Evolutionary conservation across 2,113 vertebrate genomes (phyloP).

Genomic region (Channa argus): DNA sequence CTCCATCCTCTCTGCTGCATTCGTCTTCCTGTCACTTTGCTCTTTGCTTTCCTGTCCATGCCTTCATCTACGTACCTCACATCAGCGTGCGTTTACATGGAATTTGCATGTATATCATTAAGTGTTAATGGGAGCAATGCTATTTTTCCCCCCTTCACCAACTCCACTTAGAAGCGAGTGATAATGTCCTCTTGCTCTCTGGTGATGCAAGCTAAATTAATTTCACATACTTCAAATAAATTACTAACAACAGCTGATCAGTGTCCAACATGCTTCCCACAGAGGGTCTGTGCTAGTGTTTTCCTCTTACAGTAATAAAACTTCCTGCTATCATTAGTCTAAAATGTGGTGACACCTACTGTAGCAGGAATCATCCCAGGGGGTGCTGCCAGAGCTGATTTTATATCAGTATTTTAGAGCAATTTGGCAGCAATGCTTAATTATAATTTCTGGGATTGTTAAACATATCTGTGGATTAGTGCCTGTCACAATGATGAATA

Average conservation of each 20-base stretch:
- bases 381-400: slow-evolving; percentile 5
- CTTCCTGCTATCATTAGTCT: neutral
- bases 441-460: slow-evolving; percentile 5
- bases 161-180: neutral
- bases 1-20: slow-evolving; percentile 17
- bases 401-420: slow-evolving; percentile 4
- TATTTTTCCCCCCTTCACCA: neutral
- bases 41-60: slow-evolving; percentile 23
- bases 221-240: neutral
- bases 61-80: too few species aligned
- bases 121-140: too few species aligned
- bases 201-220: slow-evolving; percentile 1
- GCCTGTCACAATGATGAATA: slow-evolving; percentile 30
- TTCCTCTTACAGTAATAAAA: neutral
- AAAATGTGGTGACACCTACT: slow-evolving; percentile 1
- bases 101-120: neutral
- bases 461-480: slow-evolving; percentile 14
- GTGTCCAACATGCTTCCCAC: slow-evolving; percentile 1
- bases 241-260: neutral
- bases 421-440: slow-evolving; percentile 22
- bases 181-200: neutral
- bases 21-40: slow-evolving; percentile 33
- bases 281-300: slow-evolving; percentile 8
- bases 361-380: neutral
- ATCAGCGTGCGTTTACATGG: neutral